Evolutionary conservation across 30 jellyfish, hydroid and myxozoan species (phyloP).

Genomic region (Hydra vulgaris): DNA sequence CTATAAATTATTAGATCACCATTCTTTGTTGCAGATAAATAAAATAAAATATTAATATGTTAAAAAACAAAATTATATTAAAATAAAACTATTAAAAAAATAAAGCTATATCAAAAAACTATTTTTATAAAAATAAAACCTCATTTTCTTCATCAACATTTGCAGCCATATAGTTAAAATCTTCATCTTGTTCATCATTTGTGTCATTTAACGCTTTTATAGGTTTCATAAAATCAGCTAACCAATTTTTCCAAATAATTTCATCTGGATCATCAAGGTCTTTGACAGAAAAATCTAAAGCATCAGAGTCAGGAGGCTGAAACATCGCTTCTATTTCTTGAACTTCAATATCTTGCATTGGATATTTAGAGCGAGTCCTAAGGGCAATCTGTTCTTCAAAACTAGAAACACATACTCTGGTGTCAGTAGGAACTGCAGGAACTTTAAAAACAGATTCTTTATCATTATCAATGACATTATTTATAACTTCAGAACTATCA

Average conservation of each 20-base stretch:
- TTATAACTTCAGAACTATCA: neutral
- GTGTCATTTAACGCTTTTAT: slow-evolving; percentile 39
- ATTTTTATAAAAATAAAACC: neutral
- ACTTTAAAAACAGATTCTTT: neutral
- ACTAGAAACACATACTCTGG: neutral
- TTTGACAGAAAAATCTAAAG: slow-evolving; percentile 38
- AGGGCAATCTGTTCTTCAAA: slow-evolving; percentile 56
- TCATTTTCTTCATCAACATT: slow-evolving; percentile 60
- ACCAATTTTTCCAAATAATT: slow-evolving; percentile 49
- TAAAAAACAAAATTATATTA: too few species aligned
- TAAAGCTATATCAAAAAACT: neutral
- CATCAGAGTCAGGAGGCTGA: slow-evolving; percentile 74
- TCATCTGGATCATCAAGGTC: slow-evolving; percentile 66
- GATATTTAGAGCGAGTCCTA: slow-evolving; percentile 64
- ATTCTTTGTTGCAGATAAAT: too few species aligned
- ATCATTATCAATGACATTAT: neutral
- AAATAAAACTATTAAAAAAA: too few species aligned
- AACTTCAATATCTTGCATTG: slow-evolving; percentile 56
- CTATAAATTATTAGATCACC: too few species aligned
- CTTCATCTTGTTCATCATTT: slow-evolving; percentile 83
- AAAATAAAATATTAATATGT: too few species aligned
- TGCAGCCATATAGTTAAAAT: slow-evolving; percentile 83
- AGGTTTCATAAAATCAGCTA: slow-evolving; percentile 20
- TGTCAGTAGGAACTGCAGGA: neutral
- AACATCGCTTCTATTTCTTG: slow-evolving; percentile 58